Conservation (phyloP, 2,888 invertebrate species). For the Meloe dianella region DNA sequence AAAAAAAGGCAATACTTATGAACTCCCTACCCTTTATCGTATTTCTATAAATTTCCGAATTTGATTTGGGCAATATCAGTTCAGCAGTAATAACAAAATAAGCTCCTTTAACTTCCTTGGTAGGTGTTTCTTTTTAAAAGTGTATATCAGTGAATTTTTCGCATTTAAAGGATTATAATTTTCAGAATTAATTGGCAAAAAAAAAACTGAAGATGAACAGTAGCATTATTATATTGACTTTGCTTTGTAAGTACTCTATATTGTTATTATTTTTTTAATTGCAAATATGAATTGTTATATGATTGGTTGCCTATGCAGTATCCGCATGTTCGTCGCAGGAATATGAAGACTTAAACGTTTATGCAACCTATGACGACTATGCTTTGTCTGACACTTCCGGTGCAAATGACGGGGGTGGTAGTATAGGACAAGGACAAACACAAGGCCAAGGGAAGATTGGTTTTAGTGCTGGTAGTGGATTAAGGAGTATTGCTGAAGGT, state of each 20-base stretch:
- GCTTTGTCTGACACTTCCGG: slow-evolving; percentile 29
- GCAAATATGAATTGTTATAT: background rate
- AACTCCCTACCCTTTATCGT: slow-evolving; percentile 23
- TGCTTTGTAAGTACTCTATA: background rate
- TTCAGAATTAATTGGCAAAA: slow-evolving; percentile 20
- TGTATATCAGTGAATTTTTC: background rate
- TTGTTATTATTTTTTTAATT: background rate
- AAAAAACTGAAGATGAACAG: background rate
- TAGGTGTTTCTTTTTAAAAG: slow-evolving; percentile 36
- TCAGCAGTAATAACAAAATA: slow-evolving; percentile 36
- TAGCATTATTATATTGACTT: background rate
- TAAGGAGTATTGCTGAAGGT: slow-evolving; percentile 73
- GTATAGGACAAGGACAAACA: slow-evolving; percentile 23
- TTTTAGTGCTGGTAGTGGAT: slow-evolving; percentile 73
- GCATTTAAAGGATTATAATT: slow-evolving; percentile 28
- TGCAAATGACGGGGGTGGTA: slow-evolving; percentile 8
- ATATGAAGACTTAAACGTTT: slow-evolving; percentile 47
- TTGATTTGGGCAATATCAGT: slow-evolving; percentile 38
- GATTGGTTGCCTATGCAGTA: slow-evolving; percentile 28
- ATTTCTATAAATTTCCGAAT: slow-evolving; percentile 45
- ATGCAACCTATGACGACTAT: slow-evolving; percentile 46
- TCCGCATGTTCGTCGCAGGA: slow-evolving; percentile 34
- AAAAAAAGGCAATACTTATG: slow-evolving; percentile 35
- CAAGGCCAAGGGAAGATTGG: slow-evolving; percentile 59
- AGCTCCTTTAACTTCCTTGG: slow-evolving; percentile 42